A percentile compares a stretch with the other conserved stretches of the same genome.
These are phyloP conservation scores for Laticauda colubrina DNA, from an alignment of 2,113 vertebrate genomes.

Conservation along the genomic window DNA sequence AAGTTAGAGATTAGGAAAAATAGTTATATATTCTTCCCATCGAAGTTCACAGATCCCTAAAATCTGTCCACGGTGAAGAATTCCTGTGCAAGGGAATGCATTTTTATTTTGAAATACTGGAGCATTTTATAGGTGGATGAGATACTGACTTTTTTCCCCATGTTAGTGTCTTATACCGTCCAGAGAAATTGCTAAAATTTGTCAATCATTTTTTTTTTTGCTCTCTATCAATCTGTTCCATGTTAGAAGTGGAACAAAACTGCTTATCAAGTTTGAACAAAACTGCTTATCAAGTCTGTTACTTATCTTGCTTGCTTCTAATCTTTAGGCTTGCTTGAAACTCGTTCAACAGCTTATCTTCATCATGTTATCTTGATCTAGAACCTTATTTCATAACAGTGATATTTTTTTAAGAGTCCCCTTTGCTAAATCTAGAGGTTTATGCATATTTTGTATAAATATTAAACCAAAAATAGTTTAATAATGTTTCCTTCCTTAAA, in stretches of 20 bases:
- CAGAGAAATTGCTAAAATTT: neutral
- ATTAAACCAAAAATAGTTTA: neutral
- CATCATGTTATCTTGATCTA: neutral
- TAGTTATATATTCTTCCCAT: neutral
- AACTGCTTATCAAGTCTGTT: neutral
- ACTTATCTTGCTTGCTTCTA: neutral
- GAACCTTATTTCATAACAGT: neutral
- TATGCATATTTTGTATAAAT: neutral
- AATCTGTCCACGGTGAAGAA: neutral
- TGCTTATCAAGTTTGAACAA: neutral
- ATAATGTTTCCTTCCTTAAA: neutral
- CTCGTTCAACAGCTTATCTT: neutral
- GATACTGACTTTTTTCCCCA: neutral
- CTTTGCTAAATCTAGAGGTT: neutral
- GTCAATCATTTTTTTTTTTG: neutral
- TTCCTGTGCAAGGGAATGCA: neutral
- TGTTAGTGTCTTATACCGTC: neutral
- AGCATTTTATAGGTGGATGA: neutral
- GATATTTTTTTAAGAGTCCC: neutral
- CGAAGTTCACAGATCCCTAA: neutral
- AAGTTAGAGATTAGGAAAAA: neutral
- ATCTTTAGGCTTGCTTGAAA: neutral
- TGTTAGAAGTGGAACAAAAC: neutral
- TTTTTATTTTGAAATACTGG: neutral
- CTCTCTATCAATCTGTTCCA: neutral